These are phyloP conservation scores for Dromius quadrimaculatus DNA, from an alignment of 2,888 invertebrate genomes.

Conservation along the genomic window DNA sequence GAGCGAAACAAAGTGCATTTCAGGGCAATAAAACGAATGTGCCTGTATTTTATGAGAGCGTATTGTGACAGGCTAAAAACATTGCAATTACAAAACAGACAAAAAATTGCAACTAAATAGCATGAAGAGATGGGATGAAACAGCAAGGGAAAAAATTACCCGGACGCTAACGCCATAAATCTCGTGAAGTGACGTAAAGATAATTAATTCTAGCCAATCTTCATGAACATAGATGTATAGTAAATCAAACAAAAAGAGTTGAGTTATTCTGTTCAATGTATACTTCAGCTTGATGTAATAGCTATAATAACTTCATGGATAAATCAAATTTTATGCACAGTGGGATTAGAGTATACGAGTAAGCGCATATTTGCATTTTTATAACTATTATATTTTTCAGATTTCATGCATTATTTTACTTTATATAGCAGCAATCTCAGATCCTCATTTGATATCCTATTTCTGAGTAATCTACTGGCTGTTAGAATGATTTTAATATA, in stretches of 20 bases:
- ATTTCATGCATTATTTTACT: neutral
- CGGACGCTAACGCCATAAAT: neutral
- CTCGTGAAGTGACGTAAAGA: conserved; percentile 17
- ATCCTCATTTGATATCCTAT: neutral
- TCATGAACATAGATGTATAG: conserved; percentile 34
- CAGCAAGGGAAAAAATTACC: neutral
- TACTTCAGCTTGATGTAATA: conserved; percentile 18
- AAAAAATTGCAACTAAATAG: conserved; percentile 31
- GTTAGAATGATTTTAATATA: neutral
- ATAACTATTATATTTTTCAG: conserved; percentile 28
- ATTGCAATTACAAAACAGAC: conserved; percentile 29
- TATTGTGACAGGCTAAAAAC: conserved; percentile 5
- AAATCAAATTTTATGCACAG: conserved; percentile 32
- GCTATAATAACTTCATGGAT: conserved; percentile 1
- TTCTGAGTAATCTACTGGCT: neutral
- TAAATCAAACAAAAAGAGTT: conserved; percentile 31
- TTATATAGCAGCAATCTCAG: conserved; percentile 2
- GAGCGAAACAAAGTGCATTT: conserved; percentile 39
- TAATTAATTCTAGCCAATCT: conserved; percentile 38
- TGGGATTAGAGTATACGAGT: conserved; percentile 11
- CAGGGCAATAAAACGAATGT: conserved; percentile 35
- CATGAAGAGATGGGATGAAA: neutral
- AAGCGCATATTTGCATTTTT: conserved; percentile 32
- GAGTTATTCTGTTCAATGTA: conserved; percentile 38
- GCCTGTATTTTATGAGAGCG: conserved; percentile 20